Base-by-base conservation (phyloP, 2,113 vertebrate genomes). In the Ptilonorhynchus violaceus region DNA sequence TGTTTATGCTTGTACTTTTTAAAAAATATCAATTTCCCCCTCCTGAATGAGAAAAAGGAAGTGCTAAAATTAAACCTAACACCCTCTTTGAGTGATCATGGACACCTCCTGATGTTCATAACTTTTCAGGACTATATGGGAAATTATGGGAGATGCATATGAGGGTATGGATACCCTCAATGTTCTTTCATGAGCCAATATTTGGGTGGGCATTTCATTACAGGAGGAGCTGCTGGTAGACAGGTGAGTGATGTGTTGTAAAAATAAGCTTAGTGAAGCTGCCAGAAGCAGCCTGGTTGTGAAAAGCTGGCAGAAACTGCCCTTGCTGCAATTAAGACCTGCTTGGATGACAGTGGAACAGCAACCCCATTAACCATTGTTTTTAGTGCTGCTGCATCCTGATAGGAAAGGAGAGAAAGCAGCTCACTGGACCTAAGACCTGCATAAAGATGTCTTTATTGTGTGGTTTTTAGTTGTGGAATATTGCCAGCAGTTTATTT, bases 301-400 rank as follows among this genome's bases (percentile, higher is more conserved):
- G 64, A 84, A 89, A 95, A 80, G 7, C 59, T 88, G 78, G 6
- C 64, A 83, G 67, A 83, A 88, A 83, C 23, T 90, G 42, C 46
- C 25, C 50, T 73, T 88, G 39, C 23, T 88, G 47, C 75, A 83
- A 50, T 74, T 76, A 56, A 80, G 41, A 44, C 22, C 64, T 90
- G 17, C 55, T 42, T 88, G 70, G 28, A n/a, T 69, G 27, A 13
- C 59, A 66, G 28, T 62, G 70, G 52, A 76, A 49, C 42, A 66
- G 31, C 70, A 74, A 21, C 37, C 28, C 58, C 30, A 13, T 67
- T 63, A 73, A 8, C 30, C 10, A 64, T 46, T 89, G 69, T 44
- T 88, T 81, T 83, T 88, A 86, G 44, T 88, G n/a, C 72, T 8
- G 1, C 59, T 62, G 50, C 21, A 30, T 64, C 21, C 69, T 83